A percentile compares a stretch with the other conserved stretches of the same genome.
Evolutionary conservation across 2,888 invertebrate species (phyloP).

Genomic region (Proisotoma minuta): DNA sequence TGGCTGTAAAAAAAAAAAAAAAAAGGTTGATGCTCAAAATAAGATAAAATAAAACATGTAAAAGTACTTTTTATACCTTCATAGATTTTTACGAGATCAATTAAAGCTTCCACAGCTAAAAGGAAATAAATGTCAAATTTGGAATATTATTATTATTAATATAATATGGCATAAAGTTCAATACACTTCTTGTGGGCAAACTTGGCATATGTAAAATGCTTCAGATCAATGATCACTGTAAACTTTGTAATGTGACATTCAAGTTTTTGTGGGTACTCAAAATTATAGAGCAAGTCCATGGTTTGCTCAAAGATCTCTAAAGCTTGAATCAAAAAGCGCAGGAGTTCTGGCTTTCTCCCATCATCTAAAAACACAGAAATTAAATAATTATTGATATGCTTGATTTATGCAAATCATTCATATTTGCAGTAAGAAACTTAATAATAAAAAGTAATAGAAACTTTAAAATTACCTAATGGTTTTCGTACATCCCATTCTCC

Average conservation of each 20-base stretch:
- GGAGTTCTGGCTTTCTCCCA: conserved; percentile 18
- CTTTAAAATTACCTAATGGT: too few relatives aligned
- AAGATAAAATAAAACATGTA: too few relatives aligned
- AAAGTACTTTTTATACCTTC: too few relatives aligned
- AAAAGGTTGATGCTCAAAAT: too few relatives aligned
- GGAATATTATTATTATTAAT: conserved; percentile 2
- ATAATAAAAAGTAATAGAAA: too few relatives aligned
- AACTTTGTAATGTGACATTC: conserved; percentile 23
- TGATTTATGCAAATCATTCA: background rate
- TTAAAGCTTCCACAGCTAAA: conserved; percentile 24
- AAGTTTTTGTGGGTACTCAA: conserved; percentile 18
- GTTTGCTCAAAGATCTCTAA: conserved; percentile 26
- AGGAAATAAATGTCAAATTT: background rate
- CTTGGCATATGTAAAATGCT: conserved; percentile 27
- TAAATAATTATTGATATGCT: background rate
- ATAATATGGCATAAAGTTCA: too few relatives aligned
- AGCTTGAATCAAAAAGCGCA: conserved; percentile 19
- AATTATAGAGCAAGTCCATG: conserved; percentile 24
- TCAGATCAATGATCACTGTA: conserved; percentile 27
- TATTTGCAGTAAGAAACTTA: too few relatives aligned
- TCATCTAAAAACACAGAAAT: conserved; percentile 9
- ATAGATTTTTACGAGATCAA: conserved; percentile 25
- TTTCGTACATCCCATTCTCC: conserved; percentile 30
- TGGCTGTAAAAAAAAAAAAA: too few relatives aligned
- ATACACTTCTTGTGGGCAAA: conserved; percentile 30